These are phyloP conservation scores for Andrena bucephala DNA, from an alignment of 2,888 invertebrate genomes.

Conservation along the genomic window DNA sequence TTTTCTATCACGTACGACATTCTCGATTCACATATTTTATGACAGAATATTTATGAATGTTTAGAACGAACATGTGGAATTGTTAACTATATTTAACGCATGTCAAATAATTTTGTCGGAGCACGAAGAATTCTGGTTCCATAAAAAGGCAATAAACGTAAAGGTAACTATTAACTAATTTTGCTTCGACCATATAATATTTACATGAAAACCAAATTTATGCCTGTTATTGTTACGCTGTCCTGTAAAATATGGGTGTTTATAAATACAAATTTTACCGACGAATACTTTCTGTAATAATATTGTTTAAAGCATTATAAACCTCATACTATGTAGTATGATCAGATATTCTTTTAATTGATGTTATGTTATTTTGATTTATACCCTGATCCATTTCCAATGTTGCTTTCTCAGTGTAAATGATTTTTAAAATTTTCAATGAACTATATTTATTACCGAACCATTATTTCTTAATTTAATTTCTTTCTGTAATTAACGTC, in stretches of 20 bases:
- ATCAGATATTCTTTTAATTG: neutral
- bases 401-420: neutral
- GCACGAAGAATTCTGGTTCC: conserved; percentile 16
- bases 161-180: conserved; percentile 20
- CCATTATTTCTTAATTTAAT: neutral
- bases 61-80: conserved; percentile 8
- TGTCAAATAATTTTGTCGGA: neutral
- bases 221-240: neutral
- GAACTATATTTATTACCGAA: neutral
- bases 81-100: neutral
- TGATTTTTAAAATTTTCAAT: neutral
- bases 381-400: neutral
- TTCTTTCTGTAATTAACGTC: neutral
- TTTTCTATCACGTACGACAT: neutral
- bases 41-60: conserved; percentile 7
- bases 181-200: neutral
- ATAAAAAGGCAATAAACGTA: neutral
- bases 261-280: neutral
- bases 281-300: neutral
- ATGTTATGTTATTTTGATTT: neutral
- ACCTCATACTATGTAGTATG: neutral
- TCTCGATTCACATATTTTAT: neutral
- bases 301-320: neutral
- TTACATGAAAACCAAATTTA: neutral
- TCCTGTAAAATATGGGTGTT: neutral